Evolutionary conservation across 2,113 vertebrate species (phyloP), one percentile per base, ranked within the genome.

Genomic region (Chauna torquata): DNA sequence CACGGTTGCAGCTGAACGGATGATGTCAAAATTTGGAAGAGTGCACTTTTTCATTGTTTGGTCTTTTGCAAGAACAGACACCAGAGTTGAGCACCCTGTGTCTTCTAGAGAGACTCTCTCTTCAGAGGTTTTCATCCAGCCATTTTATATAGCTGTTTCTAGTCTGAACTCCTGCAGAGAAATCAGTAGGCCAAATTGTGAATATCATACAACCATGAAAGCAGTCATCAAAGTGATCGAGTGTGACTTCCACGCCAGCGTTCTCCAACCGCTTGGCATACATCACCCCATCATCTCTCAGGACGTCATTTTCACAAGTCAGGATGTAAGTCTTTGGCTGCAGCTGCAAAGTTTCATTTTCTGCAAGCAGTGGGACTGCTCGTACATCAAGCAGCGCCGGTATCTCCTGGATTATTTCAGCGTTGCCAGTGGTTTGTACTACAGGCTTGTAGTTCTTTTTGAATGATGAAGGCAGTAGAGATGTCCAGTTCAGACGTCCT

Each of bases 181-280:
- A 99, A 91, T 97, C 93, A 65, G 98, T 97, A 2, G 99, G 99
- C 97, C 98, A 98, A 78, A 97, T 94, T 1, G 99, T 98, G 66
- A 99, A 99, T 86, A 99, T 98, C 98, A 99, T 98, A 97, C 99
- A 99, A 52, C 99, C 99, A 1, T 99, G 99, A 90, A 99, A 99
- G 36, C 99, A 99, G 75, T 99, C 99, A 55, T 99, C 98, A 8
- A 99, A 98, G 97, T 99, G 99, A 66, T 99, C 99, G 1, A 98
- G 98, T 27, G 99, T 99, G 93, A 99, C 99, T 3, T 97, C 71
- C 40, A 99, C 99, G 0, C 99, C 99, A 0, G 98, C 99, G 0
- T 98, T 98, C 98, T 98, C 98, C 95, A 99, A 90, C 17, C 99
- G 98, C 61, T 94, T 96, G 17, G 97, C 99, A 13, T 99, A 99